These are phyloP conservation scores for Zoanthus sansibaricus DNA, from an alignment of 92 coral and sea anemone species.

Conservation along the genomic window DNA sequence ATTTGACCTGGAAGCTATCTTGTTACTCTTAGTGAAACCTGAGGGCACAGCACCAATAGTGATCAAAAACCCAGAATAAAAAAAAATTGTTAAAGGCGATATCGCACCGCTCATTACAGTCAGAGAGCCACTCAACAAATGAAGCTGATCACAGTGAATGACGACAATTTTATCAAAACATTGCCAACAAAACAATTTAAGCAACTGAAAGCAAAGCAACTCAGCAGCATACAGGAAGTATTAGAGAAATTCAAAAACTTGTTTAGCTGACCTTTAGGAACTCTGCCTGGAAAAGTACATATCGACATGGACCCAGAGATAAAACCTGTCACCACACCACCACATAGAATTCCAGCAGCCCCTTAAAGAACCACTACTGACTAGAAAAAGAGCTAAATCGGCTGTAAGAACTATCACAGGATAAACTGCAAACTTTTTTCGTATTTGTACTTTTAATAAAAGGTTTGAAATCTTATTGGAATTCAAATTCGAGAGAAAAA, in stretches of 20 bases:
- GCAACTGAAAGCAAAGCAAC: slow-evolving; percentile 25
- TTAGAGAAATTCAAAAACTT: slow-evolving; percentile 44
- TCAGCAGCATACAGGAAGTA: slow-evolving; percentile 31
- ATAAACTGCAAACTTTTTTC: too few species aligned
- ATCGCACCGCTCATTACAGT: slow-evolving; percentile 62
- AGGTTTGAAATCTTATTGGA: too few species aligned
- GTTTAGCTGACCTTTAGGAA: slow-evolving; percentile 57
- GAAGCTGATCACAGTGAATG: slow-evolving; percentile 57
- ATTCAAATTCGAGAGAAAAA: too few species aligned
- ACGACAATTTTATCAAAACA: slow-evolving; percentile 50
- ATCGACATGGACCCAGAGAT: slow-evolving; percentile 31
- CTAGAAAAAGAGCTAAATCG: too few species aligned
- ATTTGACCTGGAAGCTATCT: too few species aligned
- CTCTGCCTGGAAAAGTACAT: slow-evolving; percentile 50
- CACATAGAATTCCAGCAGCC: too few species aligned
- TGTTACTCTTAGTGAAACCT: slow-evolving; percentile 60
- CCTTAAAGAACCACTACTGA: too few species aligned
- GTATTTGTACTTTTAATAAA: too few species aligned
- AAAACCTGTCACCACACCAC: slow-evolving; percentile 55
- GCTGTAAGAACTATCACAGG: too few species aligned
- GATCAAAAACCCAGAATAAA: slow-evolving; percentile 48
- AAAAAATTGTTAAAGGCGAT: slow-evolving; percentile 50
- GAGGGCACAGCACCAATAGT: slow-evolving; percentile 52
- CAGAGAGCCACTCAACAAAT: slow-evolving; percentile 57
- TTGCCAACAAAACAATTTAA: neutral